phyloP scores from a whole-genome alignment of 2,797 vertebrate species.

The Hydrophis major region DNA sequence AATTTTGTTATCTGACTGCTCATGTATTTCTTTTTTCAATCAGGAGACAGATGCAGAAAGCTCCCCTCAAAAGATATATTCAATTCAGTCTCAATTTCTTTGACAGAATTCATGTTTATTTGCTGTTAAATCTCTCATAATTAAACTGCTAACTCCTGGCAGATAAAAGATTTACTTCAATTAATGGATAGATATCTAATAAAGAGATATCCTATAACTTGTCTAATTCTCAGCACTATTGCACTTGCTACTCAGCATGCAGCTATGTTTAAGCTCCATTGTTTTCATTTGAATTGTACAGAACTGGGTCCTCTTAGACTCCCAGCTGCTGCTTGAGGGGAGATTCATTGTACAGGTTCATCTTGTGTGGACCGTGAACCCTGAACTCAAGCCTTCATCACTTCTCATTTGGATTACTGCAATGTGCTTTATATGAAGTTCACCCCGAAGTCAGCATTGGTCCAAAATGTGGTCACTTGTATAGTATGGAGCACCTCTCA shows the following conservation, averaged over 20 bases:
- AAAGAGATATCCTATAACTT: not conserved
- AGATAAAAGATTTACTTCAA: not conserved
- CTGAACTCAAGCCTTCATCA: not conserved
- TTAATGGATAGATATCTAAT: not conserved
- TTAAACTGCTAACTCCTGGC: not conserved
- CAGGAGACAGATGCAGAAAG: not conserved
- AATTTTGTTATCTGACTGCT: not conserved
- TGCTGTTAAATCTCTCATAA: constrained; percentile 12
- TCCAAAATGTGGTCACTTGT: not conserved
- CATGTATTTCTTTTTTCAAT: not conserved
- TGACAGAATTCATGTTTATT: not conserved
- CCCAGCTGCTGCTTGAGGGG: not conserved
- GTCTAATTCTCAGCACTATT: not conserved
- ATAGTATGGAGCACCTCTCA: not conserved
- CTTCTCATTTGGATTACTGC: not conserved
- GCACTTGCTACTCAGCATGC: not conserved
- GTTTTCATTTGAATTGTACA: not conserved
- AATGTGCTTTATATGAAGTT: not conserved
- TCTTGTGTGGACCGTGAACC: not conserved
- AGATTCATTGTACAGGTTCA: not conserved
- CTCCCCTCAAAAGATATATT: not conserved
- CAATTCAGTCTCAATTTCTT: not conserved
- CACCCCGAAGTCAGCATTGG: not conserved
- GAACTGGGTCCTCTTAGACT: not conserved
- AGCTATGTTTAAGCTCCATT: not conserved